Conservation (phyloP, 1,140 invertebrate species). For the Drosophila oshimai region DNA sequence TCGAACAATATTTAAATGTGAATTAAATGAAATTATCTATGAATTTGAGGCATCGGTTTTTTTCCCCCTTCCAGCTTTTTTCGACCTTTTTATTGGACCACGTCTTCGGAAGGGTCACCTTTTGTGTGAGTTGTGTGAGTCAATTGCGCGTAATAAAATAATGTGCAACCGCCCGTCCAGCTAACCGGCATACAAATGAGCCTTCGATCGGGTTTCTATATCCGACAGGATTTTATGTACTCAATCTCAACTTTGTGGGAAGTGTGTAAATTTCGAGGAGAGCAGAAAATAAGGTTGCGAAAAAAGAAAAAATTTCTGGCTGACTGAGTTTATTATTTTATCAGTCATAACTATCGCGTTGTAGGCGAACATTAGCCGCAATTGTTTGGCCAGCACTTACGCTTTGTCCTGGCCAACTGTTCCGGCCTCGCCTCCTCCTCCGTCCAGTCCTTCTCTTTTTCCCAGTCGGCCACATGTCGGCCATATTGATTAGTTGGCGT, state of each 20-base stretch:
- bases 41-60: neutral
- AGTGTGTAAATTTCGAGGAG: slow-evolving; percentile 12
- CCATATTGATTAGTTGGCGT: slow-evolving; percentile 77
- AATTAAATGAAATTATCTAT: slow-evolving; percentile 29
- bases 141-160: slow-evolving; percentile 79
- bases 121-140: slow-evolving; percentile 24
- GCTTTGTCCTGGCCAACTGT: slow-evolving; percentile 42
- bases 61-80: neutral
- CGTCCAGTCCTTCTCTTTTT: neutral
- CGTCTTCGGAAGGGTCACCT: slow-evolving; percentile 8
- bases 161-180: slow-evolving; percentile 64
- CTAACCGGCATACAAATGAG: slow-evolving; percentile 70
- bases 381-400: slow-evolving; percentile 73
- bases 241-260: neutral
- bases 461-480: slow-evolving; percentile 32
- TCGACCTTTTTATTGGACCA: slow-evolving; percentile 19
- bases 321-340: slow-evolving; percentile 69
- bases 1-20: slow-evolving; percentile 31
- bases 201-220: neutral
- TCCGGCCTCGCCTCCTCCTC: neutral
- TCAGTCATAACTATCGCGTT: slow-evolving; percentile 74
- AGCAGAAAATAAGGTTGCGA: neutral
- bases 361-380: slow-evolving; percentile 67
- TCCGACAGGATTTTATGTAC: slow-evolving; percentile 5
- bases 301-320: neutral